A percentile compares a stretch with the other conserved stretches of the same genome.
Evolutionary conservation across 2,888 invertebrate genomes (phyloP).

Genomic region (Catocala fraxini): DNA sequence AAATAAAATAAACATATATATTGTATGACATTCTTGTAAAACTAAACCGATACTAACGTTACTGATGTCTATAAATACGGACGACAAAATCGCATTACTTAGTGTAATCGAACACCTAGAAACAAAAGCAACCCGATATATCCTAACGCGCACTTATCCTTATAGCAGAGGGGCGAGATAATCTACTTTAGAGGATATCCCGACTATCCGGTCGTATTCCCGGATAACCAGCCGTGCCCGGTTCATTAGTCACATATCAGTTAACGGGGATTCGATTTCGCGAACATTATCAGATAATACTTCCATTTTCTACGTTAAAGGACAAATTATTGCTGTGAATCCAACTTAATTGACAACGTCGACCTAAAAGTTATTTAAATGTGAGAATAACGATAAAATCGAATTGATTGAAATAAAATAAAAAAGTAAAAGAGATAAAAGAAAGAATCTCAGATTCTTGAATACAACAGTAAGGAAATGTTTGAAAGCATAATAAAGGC

Average conservation of each 20-base stretch:
- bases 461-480: neutral
- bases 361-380: conserved; percentile 2
- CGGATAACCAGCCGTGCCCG: conserved; percentile 57
- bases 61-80: conserved; percentile 1
- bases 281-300: conserved; percentile 60
- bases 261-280: conserved; percentile 66
- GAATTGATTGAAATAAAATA: conserved; percentile 7
- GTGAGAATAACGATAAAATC: conserved; percentile 1
- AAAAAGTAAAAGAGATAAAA: neutral
- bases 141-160: conserved; percentile 51
- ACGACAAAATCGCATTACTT: conserved; percentile 43
- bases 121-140: conserved; percentile 58
- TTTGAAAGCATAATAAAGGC: conserved; percentile 3
- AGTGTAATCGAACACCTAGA: conserved; percentile 44
- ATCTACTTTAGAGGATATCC: conserved; percentile 54
- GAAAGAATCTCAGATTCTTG: neutral
- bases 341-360: conserved; percentile 16
- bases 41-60: neutral
- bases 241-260: conserved; percentile 78
- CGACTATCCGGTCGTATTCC: conserved; percentile 49
- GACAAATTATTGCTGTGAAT: conserved; percentile 14
- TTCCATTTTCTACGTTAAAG: conserved; percentile 44
- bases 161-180: conserved; percentile 41
- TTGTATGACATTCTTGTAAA: neutral
- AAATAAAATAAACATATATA: too few relatives aligned